Evolutionary conservation across 2,113 vertebrate genomes (phyloP), one percentile per base, ranked within the genome.

Genomic region (Noturus placidus): DNA sequence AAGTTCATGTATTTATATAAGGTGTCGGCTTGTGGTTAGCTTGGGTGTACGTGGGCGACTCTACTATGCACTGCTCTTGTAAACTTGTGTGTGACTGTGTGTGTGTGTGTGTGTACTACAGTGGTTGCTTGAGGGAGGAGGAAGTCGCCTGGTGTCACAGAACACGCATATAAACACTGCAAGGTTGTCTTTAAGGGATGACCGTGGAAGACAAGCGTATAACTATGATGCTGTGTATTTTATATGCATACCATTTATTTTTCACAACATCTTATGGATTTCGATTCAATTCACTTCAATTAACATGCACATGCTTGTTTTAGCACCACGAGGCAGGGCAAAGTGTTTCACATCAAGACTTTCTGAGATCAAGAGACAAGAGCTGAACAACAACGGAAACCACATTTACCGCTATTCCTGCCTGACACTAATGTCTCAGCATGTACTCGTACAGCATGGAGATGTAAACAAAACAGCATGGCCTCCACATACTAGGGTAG

Each of bases 391-490:
- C 91, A 84, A 89, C 91, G 93, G 94, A 94, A 96, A 92, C 95
- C 93, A 92, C 93, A 94, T 93, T 95, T 95, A 95, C 95, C 94
- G 94, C 80, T 93, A 91, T 95, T 95, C 95, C 95, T 95, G 93
- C 86, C 89, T 69, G 89, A 91, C 92, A 93, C 92, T 65, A 79
- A 59, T 20, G 88, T 59, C 83, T 82, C 79, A 87, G 89, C 86
- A 88, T 79, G 82, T 67, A 85, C 83, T 52, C 35, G 33, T 85
- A 85, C 25, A 85, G 78, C 46, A 11, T 89, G 30, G 13, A 82
- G 70, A 89, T 87, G 88, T 91, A 88, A 91, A 89, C 90, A 89
- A 89, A 77, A 72, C 79, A 59, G 72, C 65, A 54, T 72, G 65
- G 78, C 78, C 19, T 35, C n/a, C 61, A 27, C 27, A 38, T 80